Base-by-base conservation (phyloP, 2,888 invertebrate genomes). In the Drosophila mettleri region DNA sequence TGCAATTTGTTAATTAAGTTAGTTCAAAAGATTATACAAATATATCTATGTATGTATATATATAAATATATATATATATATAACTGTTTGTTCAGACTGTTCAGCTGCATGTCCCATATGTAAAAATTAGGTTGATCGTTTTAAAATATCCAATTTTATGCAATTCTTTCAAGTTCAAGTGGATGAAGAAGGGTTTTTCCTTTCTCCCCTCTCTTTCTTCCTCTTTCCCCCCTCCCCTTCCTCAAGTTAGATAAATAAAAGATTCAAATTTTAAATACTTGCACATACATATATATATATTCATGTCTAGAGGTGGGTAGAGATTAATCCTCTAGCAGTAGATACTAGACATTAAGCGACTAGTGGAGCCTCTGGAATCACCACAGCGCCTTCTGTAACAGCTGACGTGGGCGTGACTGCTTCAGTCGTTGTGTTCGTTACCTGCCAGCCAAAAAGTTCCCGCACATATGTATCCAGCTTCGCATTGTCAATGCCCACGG, bases 401-500 rank as follows among this genome's bases (percentile, higher is more conserved):
- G 63, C 57, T 20, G 64, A 57, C 12, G 29, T 59, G 14, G 46
- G 29, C 0, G 46, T 36, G 0, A 43, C 34, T 16, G 79, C 64
- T 16, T n/a, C 22, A 9, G 64, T 38, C 7, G 73, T 74, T 14
- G 57, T 64, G 59, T 73, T 86, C 0, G 60, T 51, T 10, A 63
- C 57, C 61, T 46, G 78, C 92, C 91, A 92, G 20, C 79, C 89
- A 18, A 90, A 79, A 1, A 79, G 78, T 14, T 86, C 80, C 0
- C 92, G 91, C 33, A 91, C 86, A 8, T 88, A 55, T 3, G 59
- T 72, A 64, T 91, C 91, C 57, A 91, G 59, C 43, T 84, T 80
- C 2, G 12, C 38, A 4, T 65, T 74, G 59, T 90, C 82, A 8
- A 91, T 81, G n/a, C 90, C 91, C 36, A 81, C 80, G 0, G 61